Evolutionary conservation across 2,888 invertebrate species (phyloP), one percentile per base, ranked within the genome.

Genomic region (Phania funesta): DNA sequence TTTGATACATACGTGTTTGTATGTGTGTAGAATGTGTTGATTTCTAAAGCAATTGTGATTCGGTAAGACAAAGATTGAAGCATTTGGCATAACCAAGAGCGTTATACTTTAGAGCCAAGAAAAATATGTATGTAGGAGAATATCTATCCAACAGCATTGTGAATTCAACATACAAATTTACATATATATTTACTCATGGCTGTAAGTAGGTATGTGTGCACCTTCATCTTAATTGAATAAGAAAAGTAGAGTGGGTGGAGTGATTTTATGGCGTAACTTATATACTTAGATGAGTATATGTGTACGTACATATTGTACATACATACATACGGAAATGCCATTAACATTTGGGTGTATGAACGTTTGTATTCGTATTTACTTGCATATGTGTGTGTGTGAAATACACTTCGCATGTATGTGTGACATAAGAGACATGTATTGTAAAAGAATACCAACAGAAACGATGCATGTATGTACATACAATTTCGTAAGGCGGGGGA

Each of bases 241-340:
- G 64, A 24, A 11, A 22, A 41, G 62, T 68, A 64, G 56, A 77
- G 81, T 81, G 77, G 81, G 81, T 81, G 81, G 81, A 81, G 81
- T 81, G 73, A 77, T 77, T 67, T 48, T 32, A 46, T 71, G 20
- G 41, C n/a, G 41, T 48, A 46, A 41, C 48, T 32, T 54, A 56
- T 29, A 44, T 60, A 44, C n/a, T 22, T 48, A 71, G 6, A 29
- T 60, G 18, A 38, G 5, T 74, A 56, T 52, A 46, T 74, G 35
- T 64, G 38, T 44, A 44, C 16, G 18, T 44, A 44, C 16, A n/a
- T n/a, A n/a, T n/a, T 41, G n/a, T 18, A 3, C 16, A 5, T 16
- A 44, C 16, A 4, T 35, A 54, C 8, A 29, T 16, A 16, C 52
- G 8, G 8, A n/a, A 18, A 22, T 22, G 7, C 26, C 1, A 16